Base-by-base conservation (phyloP, 2,113 vertebrate genomes). In the Anthoscopus minutus region DNA sequence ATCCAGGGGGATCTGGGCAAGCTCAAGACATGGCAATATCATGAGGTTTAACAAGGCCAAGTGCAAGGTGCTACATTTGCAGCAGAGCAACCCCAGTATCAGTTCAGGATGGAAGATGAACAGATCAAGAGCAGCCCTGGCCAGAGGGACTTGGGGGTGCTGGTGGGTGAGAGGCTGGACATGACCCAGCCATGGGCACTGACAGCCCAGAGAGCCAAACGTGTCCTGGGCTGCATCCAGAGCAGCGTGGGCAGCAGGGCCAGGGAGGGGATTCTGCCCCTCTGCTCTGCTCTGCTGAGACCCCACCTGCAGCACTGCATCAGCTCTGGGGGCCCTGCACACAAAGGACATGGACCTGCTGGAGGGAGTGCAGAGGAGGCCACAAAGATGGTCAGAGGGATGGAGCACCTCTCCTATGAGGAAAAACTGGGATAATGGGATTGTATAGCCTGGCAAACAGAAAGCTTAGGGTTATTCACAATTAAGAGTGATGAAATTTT, bases 11-110 rank as follows among this genome's bases (percentile, higher is more conserved):
- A 66, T 28, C 8, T 51, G 28, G 13, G 28, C 6, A 24, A 72
- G 15, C 20, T 53, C 38, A 50, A 60, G 33, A n/a, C 11, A 4
- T 38, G 28, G 23, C 6, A 67, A 11, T 53, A 16, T 51, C 16
- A 53, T 24, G 16, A 0, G 2, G 20, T 53, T 74, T 45, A 24
- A 45, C 19, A 58, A n/a, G 15, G 0, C 7, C 10, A 51, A 8
- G 13, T 20, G 8, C 12, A 6, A 60, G 22, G 27, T 20, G 7
- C 58, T 28, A 2, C 8, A 4, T 4, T 2, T 30, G 53, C 1
- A 1, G 51, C 33, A 38, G 27, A 73, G 18, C 58, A 42, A 6
- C 27, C 18, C 31, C 7, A 8, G 23, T 23, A 24, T 7, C 19
- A 66, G 0, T 1, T 1, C 37, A 37, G 51, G 27, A 13, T 66